Evolutionary conservation across 2,888 invertebrate species (phyloP).

Genomic region (Malacosoma neustria): DNA sequence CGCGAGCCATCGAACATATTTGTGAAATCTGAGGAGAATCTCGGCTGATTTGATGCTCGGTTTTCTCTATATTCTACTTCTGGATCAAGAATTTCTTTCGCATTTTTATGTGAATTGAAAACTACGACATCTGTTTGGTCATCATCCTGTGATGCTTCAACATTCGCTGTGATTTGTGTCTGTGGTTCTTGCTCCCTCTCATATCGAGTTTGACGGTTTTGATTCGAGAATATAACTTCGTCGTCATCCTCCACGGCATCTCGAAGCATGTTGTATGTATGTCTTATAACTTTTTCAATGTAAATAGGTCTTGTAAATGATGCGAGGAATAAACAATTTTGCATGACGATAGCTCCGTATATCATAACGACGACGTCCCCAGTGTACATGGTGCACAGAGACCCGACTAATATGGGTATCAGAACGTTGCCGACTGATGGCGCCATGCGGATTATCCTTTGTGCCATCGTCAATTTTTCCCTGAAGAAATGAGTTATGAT

Average conservation of each 20-base stretch:
- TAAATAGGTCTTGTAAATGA: slow-evolving; percentile 72
- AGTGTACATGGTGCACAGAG: slow-evolving; percentile 54
- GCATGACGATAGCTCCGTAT: slow-evolving; percentile 74
- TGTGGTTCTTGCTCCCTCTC: slow-evolving; percentile 10
- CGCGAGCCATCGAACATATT: slow-evolving; percentile 23
- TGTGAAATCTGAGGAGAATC: slow-evolving; percentile 51
- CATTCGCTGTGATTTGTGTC: slow-evolving; percentile 15
- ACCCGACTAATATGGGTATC: slow-evolving; percentile 65
- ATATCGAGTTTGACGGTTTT: slow-evolving; percentile 30
- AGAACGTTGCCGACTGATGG: slow-evolving; percentile 70
- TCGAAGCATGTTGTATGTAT: slow-evolving; percentile 59
- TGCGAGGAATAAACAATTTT: slow-evolving; percentile 69
- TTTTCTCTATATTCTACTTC: slow-evolving; percentile 42
- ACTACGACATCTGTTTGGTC: slow-evolving; percentile 56
- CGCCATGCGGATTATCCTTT: slow-evolving; percentile 65
- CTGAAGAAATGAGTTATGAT: slow-evolving; percentile 75
- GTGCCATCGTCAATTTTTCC: slow-evolving; percentile 66
- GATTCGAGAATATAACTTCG: slow-evolving; percentile 73
- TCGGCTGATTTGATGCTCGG: slow-evolving; percentile 18
- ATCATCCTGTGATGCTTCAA: slow-evolving; percentile 36
- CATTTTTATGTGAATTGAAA: slow-evolving; percentile 48
- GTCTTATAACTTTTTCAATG: slow-evolving; percentile 56
- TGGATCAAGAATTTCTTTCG: slow-evolving; percentile 55
- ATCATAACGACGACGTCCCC: slow-evolving; percentile 65
- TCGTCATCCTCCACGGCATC: slow-evolving; percentile 69